Evolutionary conservation across 2,888 invertebrate species (phyloP), one percentile per base, ranked within the genome.

Genomic region (Druceiella hillmani): DNA sequence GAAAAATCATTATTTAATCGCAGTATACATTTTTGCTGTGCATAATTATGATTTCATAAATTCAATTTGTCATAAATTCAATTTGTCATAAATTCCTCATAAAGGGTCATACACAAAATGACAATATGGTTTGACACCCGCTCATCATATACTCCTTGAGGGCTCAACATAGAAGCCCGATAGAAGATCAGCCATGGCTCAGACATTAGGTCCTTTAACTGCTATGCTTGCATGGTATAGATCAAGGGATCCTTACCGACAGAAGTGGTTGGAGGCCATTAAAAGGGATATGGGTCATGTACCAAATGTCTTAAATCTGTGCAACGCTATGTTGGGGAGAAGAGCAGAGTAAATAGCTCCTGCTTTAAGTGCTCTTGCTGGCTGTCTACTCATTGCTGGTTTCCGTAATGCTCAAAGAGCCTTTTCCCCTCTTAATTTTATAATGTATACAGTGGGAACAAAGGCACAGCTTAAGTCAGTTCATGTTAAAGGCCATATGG

Each of bases 391-490:
- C 10, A 15, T 33, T n/a, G 22, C 27, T 13, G 33, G 38, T 11
- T 16, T 33, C 2, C 28, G 38, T 12, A 38, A 38, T 28, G 38
- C 38, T 3, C 38, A 38, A 11, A 33, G 38, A 17, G 38, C 38
- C 4, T 38, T 33, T 17, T 33, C 33, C 28, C 31, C 38, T 3
- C 3, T 33, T 3, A 38, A 38, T 28, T 33, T 6, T 6, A n/a
- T 30, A 11, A 13, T 30, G 30, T n/a, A n/a, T n/a, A n/a, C n/a
- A n/a, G n/a, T n/a, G n/a, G n/a, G n/a, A n/a, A n/a, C n/a, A n/a
- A 9, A 13, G 12, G 14, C 30, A 4, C 15, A 6, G 14, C 6
- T 11, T 5, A 11, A 11, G 10, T 35, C 42, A 25, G n/a, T n/a
- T n/a, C n/a, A n/a, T n/a, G n/a, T n/a, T n/a, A n/a, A n/a, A n/a